Evolutionary conservation across 2,888 invertebrate species (phyloP).

Genomic region (Nycteola revayana): DNA sequence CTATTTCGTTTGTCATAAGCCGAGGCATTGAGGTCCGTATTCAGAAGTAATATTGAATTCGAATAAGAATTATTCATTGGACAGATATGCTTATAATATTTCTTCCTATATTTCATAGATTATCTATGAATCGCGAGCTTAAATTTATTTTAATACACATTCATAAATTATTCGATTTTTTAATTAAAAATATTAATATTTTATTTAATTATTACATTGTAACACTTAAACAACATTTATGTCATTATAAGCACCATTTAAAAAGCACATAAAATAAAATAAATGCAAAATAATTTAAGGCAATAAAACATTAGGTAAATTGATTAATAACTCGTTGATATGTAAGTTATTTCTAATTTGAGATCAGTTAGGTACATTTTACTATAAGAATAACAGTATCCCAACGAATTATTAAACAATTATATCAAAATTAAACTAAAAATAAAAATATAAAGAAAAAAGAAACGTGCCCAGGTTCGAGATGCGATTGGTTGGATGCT

Average conservation of each 20-base stretch:
- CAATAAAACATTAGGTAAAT: slow-evolving; percentile 22
- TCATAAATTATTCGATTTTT: slow-evolving; percentile 14
- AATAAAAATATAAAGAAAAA: slow-evolving; percentile 77
- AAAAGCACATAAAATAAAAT: slow-evolving; percentile 44
- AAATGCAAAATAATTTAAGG: slow-evolving; percentile 41
- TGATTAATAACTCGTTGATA: slow-evolving; percentile 19
- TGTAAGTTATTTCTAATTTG: no score
- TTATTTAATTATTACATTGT: slow-evolving; percentile 1
- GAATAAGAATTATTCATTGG: no score
- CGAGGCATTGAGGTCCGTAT: no score
- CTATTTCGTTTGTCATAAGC: not conserved
- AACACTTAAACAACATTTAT: slow-evolving; percentile 34
- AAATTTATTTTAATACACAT: slow-evolving; percentile 11
- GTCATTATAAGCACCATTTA: slow-evolving; percentile 40
- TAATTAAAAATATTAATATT: slow-evolving; percentile 2
- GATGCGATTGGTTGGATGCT: slow-evolving; percentile 88
- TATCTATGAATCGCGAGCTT: no score
- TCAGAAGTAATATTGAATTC: no score
- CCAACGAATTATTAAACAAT: slow-evolving; percentile 38
- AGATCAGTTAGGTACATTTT: no score
- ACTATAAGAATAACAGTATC: no score
- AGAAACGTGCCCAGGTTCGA: slow-evolving; percentile 96
- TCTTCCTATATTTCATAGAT: no score
- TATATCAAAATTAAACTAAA: slow-evolving; percentile 46
- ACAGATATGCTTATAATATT: no score